Evolutionary conservation across 2,113 vertebrate genomes (phyloP).

Genomic region (Macquaria ambigua): DNA sequence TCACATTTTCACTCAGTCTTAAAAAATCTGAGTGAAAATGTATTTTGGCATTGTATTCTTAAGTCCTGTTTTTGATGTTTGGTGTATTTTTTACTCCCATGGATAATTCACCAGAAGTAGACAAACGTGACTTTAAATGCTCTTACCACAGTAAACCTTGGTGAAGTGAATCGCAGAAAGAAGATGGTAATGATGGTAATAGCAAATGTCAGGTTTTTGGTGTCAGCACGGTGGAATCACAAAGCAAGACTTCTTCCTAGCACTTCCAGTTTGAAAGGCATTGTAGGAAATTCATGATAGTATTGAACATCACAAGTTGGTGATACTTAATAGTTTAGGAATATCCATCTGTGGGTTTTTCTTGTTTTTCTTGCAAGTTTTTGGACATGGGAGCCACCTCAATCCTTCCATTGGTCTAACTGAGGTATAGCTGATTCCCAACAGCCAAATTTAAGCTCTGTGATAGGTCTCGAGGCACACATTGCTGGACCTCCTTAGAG

Average conservation of each 20-base stretch:
- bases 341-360: not conserved
- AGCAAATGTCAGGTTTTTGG: slow-evolving; percentile 5
- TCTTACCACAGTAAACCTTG: not conserved
- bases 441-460: not conserved
- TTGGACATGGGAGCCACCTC: not conserved
- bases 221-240: not conserved
- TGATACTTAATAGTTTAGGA: not conserved
- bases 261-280: not conserved
- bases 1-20: not conserved
- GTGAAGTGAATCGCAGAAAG: not conserved
- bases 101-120: not conserved
- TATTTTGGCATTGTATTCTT: not conserved
- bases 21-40: not conserved
- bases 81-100: not conserved
- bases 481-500: slow-evolving; percentile 25
- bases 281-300: not conserved
- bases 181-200: not conserved
- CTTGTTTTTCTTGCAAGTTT: too few species aligned
- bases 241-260: not conserved
- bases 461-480: not conserved
- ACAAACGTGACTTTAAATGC: not conserved
- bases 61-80: slow-evolving; percentile 4
- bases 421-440: not conserved
- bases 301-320: not conserved
- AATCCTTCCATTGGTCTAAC: not conserved